These are phyloP conservation scores for Caerostris darwini DNA, from an alignment of 1,140 invertebrate genomes.

Conservation along the genomic window DNA sequence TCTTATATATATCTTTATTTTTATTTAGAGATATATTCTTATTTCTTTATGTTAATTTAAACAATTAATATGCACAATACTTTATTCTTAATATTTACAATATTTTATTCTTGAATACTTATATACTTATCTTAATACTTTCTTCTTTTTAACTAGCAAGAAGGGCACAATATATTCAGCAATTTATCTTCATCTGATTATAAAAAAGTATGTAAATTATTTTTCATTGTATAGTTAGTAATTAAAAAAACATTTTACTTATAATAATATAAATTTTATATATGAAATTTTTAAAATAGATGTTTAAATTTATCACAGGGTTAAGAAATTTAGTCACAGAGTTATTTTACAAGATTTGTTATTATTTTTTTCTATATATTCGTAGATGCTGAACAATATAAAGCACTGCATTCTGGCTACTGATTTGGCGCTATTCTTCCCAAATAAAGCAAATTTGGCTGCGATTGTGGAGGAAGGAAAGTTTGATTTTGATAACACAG, in stretches of 20 bases:
- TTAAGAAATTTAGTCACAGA: neutral
- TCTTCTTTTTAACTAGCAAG: slow-evolving; percentile 83
- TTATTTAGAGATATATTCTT: too few relatives aligned
- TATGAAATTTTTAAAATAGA: neutral
- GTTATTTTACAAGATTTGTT: neutral
- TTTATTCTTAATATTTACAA: too few relatives aligned
- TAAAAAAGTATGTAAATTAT: slow-evolving; percentile 84
- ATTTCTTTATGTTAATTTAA: too few relatives aligned
- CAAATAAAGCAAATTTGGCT: slow-evolving; percentile 87
- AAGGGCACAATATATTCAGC: slow-evolving; percentile 91
- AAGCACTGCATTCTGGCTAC: slow-evolving; percentile 92
- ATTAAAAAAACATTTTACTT: too few relatives aligned
- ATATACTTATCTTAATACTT: too few relatives aligned
- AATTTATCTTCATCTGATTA: slow-evolving; percentile 89
- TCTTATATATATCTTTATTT: too few relatives aligned
- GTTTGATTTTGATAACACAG: slow-evolving; percentile 86
- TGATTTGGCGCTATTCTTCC: slow-evolving; percentile 90
- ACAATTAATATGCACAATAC: too few relatives aligned
- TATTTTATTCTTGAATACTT: too few relatives aligned
- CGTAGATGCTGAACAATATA: slow-evolving; percentile 86
- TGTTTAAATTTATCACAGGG: too few relatives aligned
- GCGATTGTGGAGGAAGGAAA: slow-evolving; percentile 84
- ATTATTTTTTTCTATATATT: neutral
- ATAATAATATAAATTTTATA: neutral
- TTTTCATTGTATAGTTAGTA: too few relatives aligned